Base-by-base conservation (phyloP, 2,888 invertebrate genomes). In the Eumerus sabulonum region DNA sequence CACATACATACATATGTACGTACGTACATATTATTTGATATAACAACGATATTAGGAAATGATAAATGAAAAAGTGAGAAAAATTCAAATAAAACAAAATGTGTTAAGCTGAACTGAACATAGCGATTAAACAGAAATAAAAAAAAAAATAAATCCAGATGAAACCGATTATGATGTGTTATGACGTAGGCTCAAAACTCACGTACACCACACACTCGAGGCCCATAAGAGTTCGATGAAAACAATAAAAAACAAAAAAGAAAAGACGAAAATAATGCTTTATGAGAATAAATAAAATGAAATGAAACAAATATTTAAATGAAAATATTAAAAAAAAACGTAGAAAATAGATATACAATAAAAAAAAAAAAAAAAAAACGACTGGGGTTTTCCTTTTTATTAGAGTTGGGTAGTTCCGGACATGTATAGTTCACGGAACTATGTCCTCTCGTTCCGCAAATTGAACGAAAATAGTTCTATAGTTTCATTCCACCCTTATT, bases 291-390 rank as follows among this genome's bases (percentile, higher is more conserved):
- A 79, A 74, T 74, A 54, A 74, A 74, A 77, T 45, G 44, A 63
- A 64, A 2, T 4, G 7, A 27, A 4, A 27, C 2, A 45, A 45
- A 64, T 63, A 72, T 64, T 57, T 72, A 63, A 77, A 79, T 63
- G 54, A 79, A 74, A 74, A 70, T 68, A 70, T n/a, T n/a, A 68
- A 79, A 72, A 27, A 50, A 76, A 72, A 76, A 44, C 63, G 79
- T 79, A 79, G 79, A 59, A 74, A 68, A 79, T 79, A 79, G 79
- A 74, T 79, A 74, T 79, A 79, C 73, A 74, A 79, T 64, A 79
- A n/a, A n/a, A n/a, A n/a, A n/a, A n/a, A n/a, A n/a, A n/a, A n/a
- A n/a, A n/a, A n/a, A n/a, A n/a, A n/a, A n/a, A n/a, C n/a, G 48
- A 44, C 14, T 17, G 16, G 4, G 53, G 0, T 5, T 9, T 36